These are phyloP conservation scores for Suillia variegata DNA, from an alignment of 2,888 invertebrate species.

Conservation along the genomic window DNA sequence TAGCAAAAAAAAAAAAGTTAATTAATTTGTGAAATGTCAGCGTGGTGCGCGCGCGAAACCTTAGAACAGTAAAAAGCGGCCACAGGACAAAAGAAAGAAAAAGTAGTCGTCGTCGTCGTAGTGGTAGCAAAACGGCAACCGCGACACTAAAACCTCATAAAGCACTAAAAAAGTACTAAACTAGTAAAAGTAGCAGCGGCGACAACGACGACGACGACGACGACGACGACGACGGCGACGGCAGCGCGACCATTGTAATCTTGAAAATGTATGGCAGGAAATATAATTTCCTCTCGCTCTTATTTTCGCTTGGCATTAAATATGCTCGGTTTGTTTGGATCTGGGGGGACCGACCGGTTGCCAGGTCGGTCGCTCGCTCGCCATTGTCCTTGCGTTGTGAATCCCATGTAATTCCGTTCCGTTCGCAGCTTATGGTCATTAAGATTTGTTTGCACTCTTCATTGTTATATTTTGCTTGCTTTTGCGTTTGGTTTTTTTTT, in stretches of 20 bases:
- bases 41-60: neutral
- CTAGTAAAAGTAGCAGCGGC: neutral
- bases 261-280: constrained; percentile 13
- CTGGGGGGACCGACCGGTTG: neutral
- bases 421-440: constrained; percentile 14
- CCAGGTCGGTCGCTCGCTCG: neutral
- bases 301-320: neutral
- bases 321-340: neutral
- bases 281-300: constrained; percentile 10
- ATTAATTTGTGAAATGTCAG: neutral
- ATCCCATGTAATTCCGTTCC: constrained; percentile 14
- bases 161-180: neutral
- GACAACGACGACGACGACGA: no score
- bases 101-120: no score
- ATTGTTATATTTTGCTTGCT: neutral
- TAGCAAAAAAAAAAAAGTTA: neutral
- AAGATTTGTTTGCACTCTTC: constrained; percentile 13
- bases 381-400: no score
- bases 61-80: neutral
- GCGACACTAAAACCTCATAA: no score
- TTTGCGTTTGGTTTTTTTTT: no score
- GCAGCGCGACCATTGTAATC: constrained; percentile 1
- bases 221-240: no score
- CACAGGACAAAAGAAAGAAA: neutral
- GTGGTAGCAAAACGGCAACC: neutral